Evolutionary conservation across 2,113 vertebrate genomes (phyloP), one percentile per base, ranked within the genome.

Genomic region (Trinectes maculatus): DNA sequence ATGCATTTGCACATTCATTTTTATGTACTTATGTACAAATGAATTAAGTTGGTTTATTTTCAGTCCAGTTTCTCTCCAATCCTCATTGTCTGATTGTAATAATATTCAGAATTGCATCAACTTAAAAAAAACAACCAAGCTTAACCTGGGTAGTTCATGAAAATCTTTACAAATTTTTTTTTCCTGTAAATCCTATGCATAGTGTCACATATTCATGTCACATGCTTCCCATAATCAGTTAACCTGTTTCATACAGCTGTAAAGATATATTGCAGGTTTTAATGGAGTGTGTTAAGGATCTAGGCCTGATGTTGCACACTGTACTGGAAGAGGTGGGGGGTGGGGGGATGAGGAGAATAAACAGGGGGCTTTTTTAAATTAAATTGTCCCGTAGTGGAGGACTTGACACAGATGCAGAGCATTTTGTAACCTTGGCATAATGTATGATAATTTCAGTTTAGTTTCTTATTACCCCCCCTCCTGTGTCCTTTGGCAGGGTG

Each of bases 141-240:
- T 16, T n/a, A n/a, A n/a, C n/a, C n/a, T n/a, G n/a, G n/a, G n/a
- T n/a, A n/a, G n/a, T n/a, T n/a, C n/a, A n/a, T n/a, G n/a, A n/a
- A n/a, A n/a, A n/a, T n/a, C n/a, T n/a, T n/a, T n/a, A n/a, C n/a
- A n/a, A n/a, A n/a, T n/a, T n/a, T n/a, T 11, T 56, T 56, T 63
- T 29, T 34, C n/a, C 52, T 62, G 21, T 26, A 31, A 47, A 51
- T 66, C 62, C 70, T 22, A 48, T 29, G 57, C 22, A 12, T 21
- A 34, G 16, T 25, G 42, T 78, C 46, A 63, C 36, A 63, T 52
- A 71, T 68, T 66, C 49, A n/a, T 26, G 60, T 51, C 75, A 77
- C 76, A 54, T 55, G 54, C 69, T 21, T 52, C 66, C 54, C 37
- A 39, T 84, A 69, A 84, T 83, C 77, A 79, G 76, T 82, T 46